Conservation (phyloP, 2,797 vertebrate genomes). For the Myripristis jacobus region DNA sequence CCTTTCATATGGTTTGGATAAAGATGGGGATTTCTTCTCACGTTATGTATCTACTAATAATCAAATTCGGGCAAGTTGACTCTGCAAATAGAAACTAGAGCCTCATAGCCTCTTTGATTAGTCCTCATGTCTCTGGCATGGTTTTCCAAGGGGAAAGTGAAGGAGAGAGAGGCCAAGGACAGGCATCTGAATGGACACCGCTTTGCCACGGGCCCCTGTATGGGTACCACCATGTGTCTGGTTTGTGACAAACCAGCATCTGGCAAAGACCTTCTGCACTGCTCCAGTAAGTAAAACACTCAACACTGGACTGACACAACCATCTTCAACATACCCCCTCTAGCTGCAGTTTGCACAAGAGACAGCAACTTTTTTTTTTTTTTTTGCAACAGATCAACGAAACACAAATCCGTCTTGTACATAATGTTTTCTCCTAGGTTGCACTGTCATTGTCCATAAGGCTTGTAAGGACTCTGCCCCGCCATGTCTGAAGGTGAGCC, state of each 20-base stretch:
- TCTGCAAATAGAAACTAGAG: conserved; percentile 36
- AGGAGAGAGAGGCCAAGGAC: conserved; percentile 89
- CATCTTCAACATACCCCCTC: too few relatives aligned
- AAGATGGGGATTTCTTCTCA: conserved; percentile 40
- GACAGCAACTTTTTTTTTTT: too few relatives aligned
- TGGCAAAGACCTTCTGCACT: conserved; percentile 93
- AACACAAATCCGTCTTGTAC: not conserved
- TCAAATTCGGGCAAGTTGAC: conserved; percentile 23
- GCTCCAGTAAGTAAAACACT: conserved; percentile 85
- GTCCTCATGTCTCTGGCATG: conserved; percentile 58
- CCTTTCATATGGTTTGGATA: conserved; percentile 36
- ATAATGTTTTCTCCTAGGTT: conserved; percentile 82
- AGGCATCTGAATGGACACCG: conserved; percentile 86
- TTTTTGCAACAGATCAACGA: not conserved
- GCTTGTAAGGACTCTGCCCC: conserved; percentile 88
- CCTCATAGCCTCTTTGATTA: conserved; percentile 29
- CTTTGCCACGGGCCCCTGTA: conserved; percentile 87
- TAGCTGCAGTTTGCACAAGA: not conserved
- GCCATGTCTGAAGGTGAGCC: conserved; percentile 89
- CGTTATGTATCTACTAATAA: conserved; percentile 12
- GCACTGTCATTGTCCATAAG: conserved; percentile 89
- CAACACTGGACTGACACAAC: too few relatives aligned
- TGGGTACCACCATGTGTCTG: conserved; percentile 87
- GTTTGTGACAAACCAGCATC: conserved; percentile 90
- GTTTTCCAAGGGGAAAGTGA: conserved; percentile 87